Evolutionary conservation across 2,888 invertebrate genomes (phyloP).

Genomic region (Plagodis pulveraria): DNA sequence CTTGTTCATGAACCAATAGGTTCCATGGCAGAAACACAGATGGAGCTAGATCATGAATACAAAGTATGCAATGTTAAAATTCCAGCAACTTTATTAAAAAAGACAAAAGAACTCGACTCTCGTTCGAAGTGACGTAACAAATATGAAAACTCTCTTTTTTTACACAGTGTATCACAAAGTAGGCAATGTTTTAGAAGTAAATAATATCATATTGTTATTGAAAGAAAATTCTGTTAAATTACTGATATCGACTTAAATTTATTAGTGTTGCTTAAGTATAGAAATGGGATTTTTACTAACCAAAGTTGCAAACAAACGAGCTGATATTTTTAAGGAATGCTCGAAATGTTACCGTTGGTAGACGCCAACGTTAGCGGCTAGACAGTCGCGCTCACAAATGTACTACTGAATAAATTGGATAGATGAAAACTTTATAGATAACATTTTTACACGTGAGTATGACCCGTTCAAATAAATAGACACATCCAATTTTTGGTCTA

Average conservation of each 20-base stretch:
- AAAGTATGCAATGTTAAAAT: slow-evolving; percentile 32
- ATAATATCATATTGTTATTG: background rate
- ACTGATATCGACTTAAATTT: background rate
- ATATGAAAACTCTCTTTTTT: slow-evolving; percentile 8
- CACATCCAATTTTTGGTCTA: too few relatives aligned
- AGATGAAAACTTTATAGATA: too few relatives aligned
- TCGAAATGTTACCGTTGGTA: too few relatives aligned
- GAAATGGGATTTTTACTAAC: too few relatives aligned
- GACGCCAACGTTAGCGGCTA: too few relatives aligned
- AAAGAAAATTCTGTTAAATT: background rate
- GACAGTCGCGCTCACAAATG: too few relatives aligned
- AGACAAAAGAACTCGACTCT: slow-evolving; percentile 28
- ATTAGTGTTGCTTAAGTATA: too few relatives aligned
- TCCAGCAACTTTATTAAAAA: slow-evolving; percentile 43
- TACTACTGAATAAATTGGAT: too few relatives aligned
- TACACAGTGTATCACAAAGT: slow-evolving; percentile 4
- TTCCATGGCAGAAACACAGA: slow-evolving; percentile 39
- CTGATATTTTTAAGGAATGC: too few relatives aligned
- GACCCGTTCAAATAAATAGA: too few relatives aligned
- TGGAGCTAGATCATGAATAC: slow-evolving; percentile 39
- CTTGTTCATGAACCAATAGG: slow-evolving; percentile 5
- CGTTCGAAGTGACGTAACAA: slow-evolving; percentile 12
- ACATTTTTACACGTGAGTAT: too few relatives aligned
- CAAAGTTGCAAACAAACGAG: too few relatives aligned
- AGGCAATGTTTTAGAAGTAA: background rate